Percentiles rank a stretch among this genome's conserved stretches.
These are phyloP conservation scores for Agelastica alni DNA, from an alignment of 2,888 invertebrate genomes.

Conservation along the genomic window DNA sequence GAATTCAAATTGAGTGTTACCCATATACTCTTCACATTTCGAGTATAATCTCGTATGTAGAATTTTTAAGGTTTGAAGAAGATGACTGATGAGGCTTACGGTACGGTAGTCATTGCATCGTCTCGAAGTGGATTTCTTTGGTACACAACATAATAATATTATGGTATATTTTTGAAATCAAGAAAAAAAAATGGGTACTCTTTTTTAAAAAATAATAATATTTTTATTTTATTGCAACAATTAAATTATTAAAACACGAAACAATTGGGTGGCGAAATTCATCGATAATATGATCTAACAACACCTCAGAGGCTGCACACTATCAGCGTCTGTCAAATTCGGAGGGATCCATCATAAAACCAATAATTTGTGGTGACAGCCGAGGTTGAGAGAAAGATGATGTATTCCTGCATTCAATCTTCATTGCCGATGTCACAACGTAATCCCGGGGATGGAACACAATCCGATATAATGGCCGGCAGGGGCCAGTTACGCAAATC, in stretches of 20 bases:
- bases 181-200: no score
- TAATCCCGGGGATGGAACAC: constrained; percentile 50
- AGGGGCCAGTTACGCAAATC: constrained; percentile 47
- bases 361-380: constrained; percentile 55
- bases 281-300: neutral
- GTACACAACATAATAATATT: no score
- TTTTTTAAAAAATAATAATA: no score
- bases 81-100: no score
- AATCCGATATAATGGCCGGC: constrained; percentile 52
- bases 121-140: no score
- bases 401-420: constrained; percentile 53
- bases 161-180: no score
- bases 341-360: constrained; percentile 50
- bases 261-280: neutral
- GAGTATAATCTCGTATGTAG: no score
- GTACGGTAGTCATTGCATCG: no score
- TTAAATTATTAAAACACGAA: neutral
- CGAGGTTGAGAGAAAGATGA: constrained; percentile 50
- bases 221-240: neutral
- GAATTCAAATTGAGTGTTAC: no score
- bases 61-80: no score
- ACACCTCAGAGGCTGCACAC: constrained; percentile 21
- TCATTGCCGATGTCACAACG: constrained; percentile 49
- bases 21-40: no score
- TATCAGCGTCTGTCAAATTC: constrained; percentile 22